Conservation (phyloP, 2,888 invertebrate genomes). For the Lochmaea capreae region DNA sequence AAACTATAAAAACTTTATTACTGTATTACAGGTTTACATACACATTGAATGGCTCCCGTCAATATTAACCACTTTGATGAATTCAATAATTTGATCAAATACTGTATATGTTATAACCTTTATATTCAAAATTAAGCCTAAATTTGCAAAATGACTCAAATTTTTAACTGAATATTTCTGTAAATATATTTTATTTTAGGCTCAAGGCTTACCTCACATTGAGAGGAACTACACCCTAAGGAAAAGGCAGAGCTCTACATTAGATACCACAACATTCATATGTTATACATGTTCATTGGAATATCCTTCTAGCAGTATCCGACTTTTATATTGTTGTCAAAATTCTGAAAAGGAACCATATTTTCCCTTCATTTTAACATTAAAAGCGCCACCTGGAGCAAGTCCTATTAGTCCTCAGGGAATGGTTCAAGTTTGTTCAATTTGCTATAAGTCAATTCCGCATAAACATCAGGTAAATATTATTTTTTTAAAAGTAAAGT, state of each 20-base stretch:
- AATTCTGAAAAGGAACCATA: constrained; percentile 89
- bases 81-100: no score
- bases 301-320: constrained; percentile 82
- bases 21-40: no score
- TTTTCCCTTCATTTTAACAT: constrained; percentile 87
- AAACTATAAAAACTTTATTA: neutral
- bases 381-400: constrained; percentile 85
- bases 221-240: constrained; percentile 86
- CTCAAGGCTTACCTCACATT: constrained; percentile 77
- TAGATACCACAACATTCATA: constrained; percentile 80
- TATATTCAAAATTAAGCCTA: no score
- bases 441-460: constrained; percentile 86
- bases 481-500: no score
- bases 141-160: no score
- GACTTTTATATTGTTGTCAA: constrained; percentile 85
- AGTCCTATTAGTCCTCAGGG: constrained; percentile 92
- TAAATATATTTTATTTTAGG: constrained; percentile 55
- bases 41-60: no score
- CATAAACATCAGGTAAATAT: constrained; percentile 73
- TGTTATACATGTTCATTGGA: constrained; percentile 91
- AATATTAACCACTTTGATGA: no score
- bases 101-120: no score
- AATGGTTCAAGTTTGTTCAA: constrained; percentile 89
- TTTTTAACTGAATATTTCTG: neutral
- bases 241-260: constrained; percentile 76